A percentile compares a stretch with the other conserved stretches of the same genome.
Evolutionary conservation across 2,888 invertebrate genomes (phyloP).

Genomic region (Heliconius ethilla): DNA sequence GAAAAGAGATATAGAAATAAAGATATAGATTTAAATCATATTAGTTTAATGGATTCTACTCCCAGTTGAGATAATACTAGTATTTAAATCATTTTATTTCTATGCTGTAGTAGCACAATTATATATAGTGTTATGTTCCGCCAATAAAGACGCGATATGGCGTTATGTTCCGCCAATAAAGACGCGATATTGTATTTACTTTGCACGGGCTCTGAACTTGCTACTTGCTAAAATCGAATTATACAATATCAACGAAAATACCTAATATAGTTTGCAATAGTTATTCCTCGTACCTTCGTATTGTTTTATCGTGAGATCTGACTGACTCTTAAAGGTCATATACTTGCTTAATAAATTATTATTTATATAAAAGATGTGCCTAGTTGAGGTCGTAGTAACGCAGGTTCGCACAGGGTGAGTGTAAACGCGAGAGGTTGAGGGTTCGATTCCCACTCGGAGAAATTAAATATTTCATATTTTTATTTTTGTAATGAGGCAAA

Average conservation of each 20-base stretch:
- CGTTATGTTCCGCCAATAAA: no score
- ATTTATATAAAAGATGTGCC: background rate
- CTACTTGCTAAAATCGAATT: background rate
- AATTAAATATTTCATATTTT: no score
- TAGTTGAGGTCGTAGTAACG: no score
- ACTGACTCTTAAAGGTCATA: conserved; percentile 15
- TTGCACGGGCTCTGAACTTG: background rate
- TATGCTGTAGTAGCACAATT: no score
- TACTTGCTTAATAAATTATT: conserved; percentile 1
- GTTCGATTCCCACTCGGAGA: no score
- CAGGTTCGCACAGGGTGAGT: no score
- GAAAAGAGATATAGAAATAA: no score
- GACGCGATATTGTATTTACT: background rate
- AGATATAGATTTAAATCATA: no score
- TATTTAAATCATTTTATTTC: background rate
- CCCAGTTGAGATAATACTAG: background rate
- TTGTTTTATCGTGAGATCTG: conserved; percentile 14
- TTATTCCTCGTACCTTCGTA: background rate
- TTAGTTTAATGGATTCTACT: background rate
- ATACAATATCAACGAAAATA: background rate
- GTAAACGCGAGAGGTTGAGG: no score
- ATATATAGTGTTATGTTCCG: no score
- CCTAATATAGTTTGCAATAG: background rate
- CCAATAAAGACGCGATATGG: no score
- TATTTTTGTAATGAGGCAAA: no score